These are phyloP conservation scores for Cordilura impudica DNA, from an alignment of 2,888 invertebrate genomes.

Conservation along the genomic window DNA sequence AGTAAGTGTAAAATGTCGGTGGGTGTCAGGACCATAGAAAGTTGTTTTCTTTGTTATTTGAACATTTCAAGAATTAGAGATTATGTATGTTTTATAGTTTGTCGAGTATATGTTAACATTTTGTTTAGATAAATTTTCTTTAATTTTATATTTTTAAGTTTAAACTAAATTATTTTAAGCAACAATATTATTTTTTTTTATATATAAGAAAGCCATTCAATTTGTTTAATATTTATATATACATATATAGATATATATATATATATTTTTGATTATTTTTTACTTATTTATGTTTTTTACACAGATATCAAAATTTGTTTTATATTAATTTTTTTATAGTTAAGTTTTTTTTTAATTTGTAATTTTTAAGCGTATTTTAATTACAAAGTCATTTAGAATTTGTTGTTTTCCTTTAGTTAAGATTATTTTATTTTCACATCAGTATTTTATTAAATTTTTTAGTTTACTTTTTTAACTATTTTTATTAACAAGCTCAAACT, in stretches of 20 bases:
- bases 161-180: constrained; percentile 17
- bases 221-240: constrained; percentile 17
- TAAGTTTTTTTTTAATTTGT: constrained; percentile 32
- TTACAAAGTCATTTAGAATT: constrained; percentile 61
- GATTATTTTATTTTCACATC: background rate
- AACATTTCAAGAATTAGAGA: constrained; percentile 14
- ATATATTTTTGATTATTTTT: constrained; percentile 2
- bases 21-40: constrained; percentile 51
- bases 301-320: constrained; percentile 55
- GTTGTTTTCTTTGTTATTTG: constrained; percentile 1
- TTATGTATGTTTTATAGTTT: constrained; percentile 9
- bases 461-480: background rate
- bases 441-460: background rate
- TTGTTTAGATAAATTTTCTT: background rate
- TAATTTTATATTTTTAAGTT: background rate
- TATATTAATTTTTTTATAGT: constrained; percentile 3
- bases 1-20: constrained; percentile 58
- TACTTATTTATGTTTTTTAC: background rate
- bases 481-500: background rate
- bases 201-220: constrained; percentile 35
- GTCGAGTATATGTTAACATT: constrained; percentile 16
- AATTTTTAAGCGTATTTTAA: constrained; percentile 55
- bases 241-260: background rate
- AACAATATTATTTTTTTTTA: constrained; percentile 3
- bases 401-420: constrained; percentile 21